Evolutionary conservation across 2,113 vertebrate species (phyloP).

Genomic region (Nothobranchius furzeri): DNA sequence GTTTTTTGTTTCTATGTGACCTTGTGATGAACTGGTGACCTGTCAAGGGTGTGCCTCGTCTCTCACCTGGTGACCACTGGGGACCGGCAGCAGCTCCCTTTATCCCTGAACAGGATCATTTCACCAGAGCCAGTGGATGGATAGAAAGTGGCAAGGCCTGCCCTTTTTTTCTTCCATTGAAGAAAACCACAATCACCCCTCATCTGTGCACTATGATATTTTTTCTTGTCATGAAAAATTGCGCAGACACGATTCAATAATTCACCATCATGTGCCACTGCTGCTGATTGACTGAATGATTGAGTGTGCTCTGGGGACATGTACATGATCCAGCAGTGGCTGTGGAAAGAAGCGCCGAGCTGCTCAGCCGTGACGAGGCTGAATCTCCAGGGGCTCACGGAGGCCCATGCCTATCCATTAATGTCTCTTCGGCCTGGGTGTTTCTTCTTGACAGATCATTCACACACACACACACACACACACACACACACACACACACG

Average conservation of each 20-base stretch:
- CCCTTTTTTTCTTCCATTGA: background rate
- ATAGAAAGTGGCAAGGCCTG: background rate
- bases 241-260: conserved; percentile 18
- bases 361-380: conserved; percentile 57
- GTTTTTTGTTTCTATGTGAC: too few relatives aligned
- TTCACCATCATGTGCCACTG: conserved; percentile 27
- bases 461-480: conserved; percentile 28
- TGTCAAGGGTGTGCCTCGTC: too few relatives aligned
- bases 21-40: too few relatives aligned
- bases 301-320: conserved; percentile 34
- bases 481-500: too few relatives aligned
- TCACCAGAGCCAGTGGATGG: too few relatives aligned
- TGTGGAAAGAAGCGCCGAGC: conserved; percentile 30
- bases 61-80: too few relatives aligned
- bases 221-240: conserved; percentile 24
- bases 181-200: background rate
- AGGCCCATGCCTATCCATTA: conserved; percentile 64
- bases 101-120: too few relatives aligned
- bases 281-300: conserved; percentile 50
- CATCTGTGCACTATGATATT: background rate
- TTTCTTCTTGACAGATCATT: conserved; percentile 46
- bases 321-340: conserved; percentile 36
- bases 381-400: conserved; percentile 44
- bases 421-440: conserved; percentile 57
- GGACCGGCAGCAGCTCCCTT: too few relatives aligned